Conservation (phyloP, 2,888 invertebrate species). For the Hirtodrosophila confusa region DNA sequence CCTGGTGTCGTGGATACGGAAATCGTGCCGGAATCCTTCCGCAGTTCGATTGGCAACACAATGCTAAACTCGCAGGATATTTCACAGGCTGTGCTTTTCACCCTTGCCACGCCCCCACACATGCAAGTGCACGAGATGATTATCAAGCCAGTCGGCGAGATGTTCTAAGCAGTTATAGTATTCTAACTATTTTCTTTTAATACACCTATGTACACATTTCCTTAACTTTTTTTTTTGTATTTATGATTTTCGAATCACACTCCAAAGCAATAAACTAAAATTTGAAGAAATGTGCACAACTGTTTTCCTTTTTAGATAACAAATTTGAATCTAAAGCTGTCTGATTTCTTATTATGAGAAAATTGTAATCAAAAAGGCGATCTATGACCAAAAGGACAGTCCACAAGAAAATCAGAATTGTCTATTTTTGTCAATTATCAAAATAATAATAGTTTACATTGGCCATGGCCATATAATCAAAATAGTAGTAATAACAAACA, state of each 20-base stretch:
- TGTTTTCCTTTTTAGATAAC: no score
- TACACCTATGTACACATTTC: neutral
- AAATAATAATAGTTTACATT: no score
- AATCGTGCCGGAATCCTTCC: slow-evolving; percentile 57
- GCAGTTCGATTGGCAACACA: slow-evolving; percentile 8
- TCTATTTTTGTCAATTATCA: no score
- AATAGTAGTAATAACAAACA: no score
- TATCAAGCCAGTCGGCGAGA: slow-evolving; percentile 68
- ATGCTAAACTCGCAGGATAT: slow-evolving; percentile 75
- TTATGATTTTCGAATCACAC: neutral
- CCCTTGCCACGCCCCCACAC: slow-evolving; percentile 74
- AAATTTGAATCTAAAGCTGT: no score
- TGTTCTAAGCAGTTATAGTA: slow-evolving; percentile 13
- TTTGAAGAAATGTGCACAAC: no score
- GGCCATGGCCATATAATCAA: no score
- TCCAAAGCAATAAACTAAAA: no score
- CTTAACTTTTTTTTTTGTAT: neutral
- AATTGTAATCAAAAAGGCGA: no score
- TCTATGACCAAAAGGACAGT: no score
- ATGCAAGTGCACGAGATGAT: slow-evolving; percentile 76
- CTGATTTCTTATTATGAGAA: no score
- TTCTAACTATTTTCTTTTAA: neutral
- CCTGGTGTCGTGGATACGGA: slow-evolving; percentile 79
- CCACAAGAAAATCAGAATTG: no score
- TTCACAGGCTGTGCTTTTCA: slow-evolving; percentile 75